These are phyloP conservation scores for Apaloderma vittatum DNA, from an alignment of 2,113 vertebrate genomes.

Conservation along the genomic window DNA sequence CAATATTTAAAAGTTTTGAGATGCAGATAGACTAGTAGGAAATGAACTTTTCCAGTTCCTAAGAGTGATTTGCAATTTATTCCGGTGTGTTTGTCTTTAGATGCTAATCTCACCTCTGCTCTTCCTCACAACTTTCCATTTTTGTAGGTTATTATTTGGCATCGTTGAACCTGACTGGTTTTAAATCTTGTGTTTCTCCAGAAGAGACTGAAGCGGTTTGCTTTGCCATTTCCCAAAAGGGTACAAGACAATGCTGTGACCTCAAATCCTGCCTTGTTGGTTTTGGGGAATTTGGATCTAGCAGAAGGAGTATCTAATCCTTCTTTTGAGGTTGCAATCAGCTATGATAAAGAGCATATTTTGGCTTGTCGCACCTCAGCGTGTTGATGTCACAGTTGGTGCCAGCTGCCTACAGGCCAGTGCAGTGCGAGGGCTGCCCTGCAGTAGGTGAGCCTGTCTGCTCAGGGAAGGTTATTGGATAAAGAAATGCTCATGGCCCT, in stretches of 20 bases:
- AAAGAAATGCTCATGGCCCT: fast-evolving
- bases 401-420: neutral
- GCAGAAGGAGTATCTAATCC: neutral
- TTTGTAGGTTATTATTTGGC: neutral
- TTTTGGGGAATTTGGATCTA: neutral
- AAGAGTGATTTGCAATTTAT: neutral
- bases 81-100: neutral
- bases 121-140: neutral
- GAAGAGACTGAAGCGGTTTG: neutral
- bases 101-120: neutral
- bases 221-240: neutral
- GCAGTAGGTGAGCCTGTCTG: fast-evolving
- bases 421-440: fast-evolving
- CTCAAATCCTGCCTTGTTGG: neutral
- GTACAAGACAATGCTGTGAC: fast-evolving
- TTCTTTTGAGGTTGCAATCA: neutral
- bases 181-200: neutral
- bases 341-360: neutral
- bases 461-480: neutral
- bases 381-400: fast-evolving
- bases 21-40: neutral
- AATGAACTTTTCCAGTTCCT: neutral
- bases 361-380: fast-evolving
- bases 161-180: neutral
- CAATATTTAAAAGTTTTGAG: neutral